A percentile compares a stretch with the other conserved stretches of the same genome.
These are phyloP conservation scores for Peromyscus aztecus DNA, from an alignment of 2,797 vertebrate species.

Conservation along the genomic window DNA sequence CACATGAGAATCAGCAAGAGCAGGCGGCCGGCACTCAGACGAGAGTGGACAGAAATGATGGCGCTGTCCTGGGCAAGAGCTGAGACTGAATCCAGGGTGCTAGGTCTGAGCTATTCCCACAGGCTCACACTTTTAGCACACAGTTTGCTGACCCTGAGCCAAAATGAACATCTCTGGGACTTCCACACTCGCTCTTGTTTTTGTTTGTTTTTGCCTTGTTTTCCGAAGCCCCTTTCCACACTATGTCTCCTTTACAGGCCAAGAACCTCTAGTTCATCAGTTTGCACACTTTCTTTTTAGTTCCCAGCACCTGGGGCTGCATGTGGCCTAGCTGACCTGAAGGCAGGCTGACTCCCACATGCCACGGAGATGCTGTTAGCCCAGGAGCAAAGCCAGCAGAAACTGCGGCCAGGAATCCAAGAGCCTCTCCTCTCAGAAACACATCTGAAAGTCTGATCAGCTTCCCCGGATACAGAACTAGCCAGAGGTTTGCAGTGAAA, in stretches of 20 bases:
- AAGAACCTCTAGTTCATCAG: neutral
- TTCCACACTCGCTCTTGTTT: neutral
- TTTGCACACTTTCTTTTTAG: neutral
- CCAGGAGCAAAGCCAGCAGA: neutral
- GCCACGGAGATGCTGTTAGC: neutral
- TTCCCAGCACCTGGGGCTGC: neutral
- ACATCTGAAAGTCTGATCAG: neutral
- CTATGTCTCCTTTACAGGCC: neutral
- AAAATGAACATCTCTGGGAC: neutral
- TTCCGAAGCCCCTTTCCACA: neutral
- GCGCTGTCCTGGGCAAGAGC: neutral
- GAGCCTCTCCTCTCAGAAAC: neutral
- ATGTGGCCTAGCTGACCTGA: rapidly evolving
- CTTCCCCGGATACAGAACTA: neutral
- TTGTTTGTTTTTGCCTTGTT: neutral
- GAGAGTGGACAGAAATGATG: too few relatives aligned
- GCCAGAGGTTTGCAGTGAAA: neutral
- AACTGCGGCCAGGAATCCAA: neutral
- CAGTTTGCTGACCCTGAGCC: neutral
- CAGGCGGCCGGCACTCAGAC: neutral
- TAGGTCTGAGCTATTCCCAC: neutral
- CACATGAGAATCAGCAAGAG: neutral
- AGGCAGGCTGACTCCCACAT: too few relatives aligned
- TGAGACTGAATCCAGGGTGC: too few relatives aligned
- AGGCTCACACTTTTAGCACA: neutral